Evolutionary conservation across 2,113 vertebrate genomes (phyloP).

Genomic region (Sinocyclocheilus rhinocerous): DNA sequence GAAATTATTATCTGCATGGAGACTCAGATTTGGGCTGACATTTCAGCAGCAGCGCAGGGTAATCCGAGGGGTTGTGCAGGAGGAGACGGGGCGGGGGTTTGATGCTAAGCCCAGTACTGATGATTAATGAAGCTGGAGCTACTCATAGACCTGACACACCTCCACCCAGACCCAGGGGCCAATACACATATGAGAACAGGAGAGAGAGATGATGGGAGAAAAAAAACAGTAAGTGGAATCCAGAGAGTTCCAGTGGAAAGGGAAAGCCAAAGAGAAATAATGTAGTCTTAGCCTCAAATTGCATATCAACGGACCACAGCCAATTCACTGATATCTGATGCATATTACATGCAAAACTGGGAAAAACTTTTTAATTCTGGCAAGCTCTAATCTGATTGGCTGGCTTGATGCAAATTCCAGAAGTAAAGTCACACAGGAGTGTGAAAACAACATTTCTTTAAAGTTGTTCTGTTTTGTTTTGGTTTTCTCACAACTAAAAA

Average conservation of each 20-base stretch:
- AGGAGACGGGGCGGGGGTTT: slow-evolving; percentile 96
- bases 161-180: slow-evolving; percentile 94
- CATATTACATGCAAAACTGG: neutral
- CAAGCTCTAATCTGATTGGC: neutral
- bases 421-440: neutral
- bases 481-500: neutral
- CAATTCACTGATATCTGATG: neutral
- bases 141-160: slow-evolving; percentile 94
- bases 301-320: neutral
- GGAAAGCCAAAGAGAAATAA: neutral
- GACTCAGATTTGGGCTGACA: slow-evolving; percentile 99
- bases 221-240: slow-evolving; percentile 64
- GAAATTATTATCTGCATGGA: slow-evolving; percentile 99
- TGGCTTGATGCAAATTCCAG: neutral
- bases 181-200: slow-evolving; percentile 68
- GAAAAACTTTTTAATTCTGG: neutral
- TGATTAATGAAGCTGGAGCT: slow-evolving; percentile 99
- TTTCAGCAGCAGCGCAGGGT: slow-evolving; percentile 98
- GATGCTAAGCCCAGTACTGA: slow-evolving; percentile 93
- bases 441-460: too few species aligned
- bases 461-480: too few species aligned
- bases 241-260: slow-evolving; percentile 7
- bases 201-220: slow-evolving; percentile 60
- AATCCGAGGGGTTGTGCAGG: slow-evolving; percentile 99
- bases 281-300: neutral